Base-by-base conservation (phyloP, 2,888 invertebrate species). In the Lithophane socia region DNA sequence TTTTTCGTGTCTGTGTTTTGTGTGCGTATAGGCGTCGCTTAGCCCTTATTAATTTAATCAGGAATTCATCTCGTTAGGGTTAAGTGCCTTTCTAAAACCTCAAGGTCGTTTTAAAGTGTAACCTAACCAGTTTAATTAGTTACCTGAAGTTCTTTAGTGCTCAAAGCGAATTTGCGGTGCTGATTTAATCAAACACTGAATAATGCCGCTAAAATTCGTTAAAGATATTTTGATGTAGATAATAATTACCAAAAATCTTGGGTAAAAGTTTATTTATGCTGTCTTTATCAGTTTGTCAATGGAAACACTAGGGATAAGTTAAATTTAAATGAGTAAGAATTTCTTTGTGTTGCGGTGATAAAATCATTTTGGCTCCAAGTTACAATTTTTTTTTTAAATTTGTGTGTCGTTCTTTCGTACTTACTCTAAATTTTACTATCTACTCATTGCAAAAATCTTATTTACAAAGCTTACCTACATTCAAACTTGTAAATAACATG, bases 31-130 rank as follows among this genome's bases (percentile, higher is more conserved):
- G 24, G 4, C n/a, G 49, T 9, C 13, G 13, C 60, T 71, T 58
- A 70, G 56, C 29, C 16, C 18, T 64, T 52, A 81, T 76, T 85
- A 64, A 47, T n/a, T 72, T 52, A 58, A 65, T 73, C 66, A 73
- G 8, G 49, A 47, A 65, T 58, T 61, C 52, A 64, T 49, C 37
- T 68, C 52, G 44, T 74, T 73, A 42, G 47, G n/a, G n/a, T 69
- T 52, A 80, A 61, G 60, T 71, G 47, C 78, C 86, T 60, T 61
- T 83, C 58, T 82, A 64, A 77, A 74, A 29, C 49, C 21, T 42
- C 24, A 77, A 82, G 73, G 82, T 42, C 60, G 18, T 71, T 71
- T 44, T 52, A n/a, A 73, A 74, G 47, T 71, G 24, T 29, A 65
- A 49, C 29, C 21, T 47, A 74, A 83, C 82, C 72, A 49, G 65